Percentiles rank a stretch among this genome's conserved stretches.
Evolutionary conservation across 2,113 vertebrate genomes (phyloP).

Genomic region (Pedionomus torquatus): DNA sequence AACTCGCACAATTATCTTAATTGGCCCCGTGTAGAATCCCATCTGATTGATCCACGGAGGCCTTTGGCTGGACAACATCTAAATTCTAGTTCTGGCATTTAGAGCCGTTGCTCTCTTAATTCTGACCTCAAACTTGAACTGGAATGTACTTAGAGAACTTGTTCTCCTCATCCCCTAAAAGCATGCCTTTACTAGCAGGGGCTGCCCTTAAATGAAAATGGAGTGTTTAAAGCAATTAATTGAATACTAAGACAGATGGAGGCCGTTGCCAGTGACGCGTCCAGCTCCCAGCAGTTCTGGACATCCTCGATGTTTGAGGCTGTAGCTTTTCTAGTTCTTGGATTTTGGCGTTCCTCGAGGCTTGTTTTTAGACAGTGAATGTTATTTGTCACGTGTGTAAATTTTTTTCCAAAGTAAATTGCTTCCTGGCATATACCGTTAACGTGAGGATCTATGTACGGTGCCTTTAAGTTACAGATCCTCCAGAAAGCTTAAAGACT

Average conservation of each 20-base stretch:
- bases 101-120: background rate
- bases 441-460: background rate
- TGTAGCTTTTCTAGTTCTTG: background rate
- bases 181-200: background rate
- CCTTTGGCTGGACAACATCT: background rate
- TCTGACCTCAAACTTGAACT: background rate
- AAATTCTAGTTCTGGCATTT: too few species aligned
- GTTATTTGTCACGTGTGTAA: background rate
- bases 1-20: rapidly evolving
- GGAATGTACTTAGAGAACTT: background rate
- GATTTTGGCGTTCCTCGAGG: background rate
- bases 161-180: background rate
- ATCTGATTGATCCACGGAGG: rapidly evolving
- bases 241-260: background rate
- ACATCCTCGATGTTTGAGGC: background rate
- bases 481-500: background rate
- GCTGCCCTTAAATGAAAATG: background rate
- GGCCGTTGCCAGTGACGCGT: background rate
- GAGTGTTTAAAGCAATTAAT: background rate
- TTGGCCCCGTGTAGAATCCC: rapidly evolving
- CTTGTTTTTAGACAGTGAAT: background rate
- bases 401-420: background rate
- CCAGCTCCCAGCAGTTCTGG: background rate
- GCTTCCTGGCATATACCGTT: background rate
- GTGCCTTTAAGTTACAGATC: background rate